Conservation (phyloP, 2,888 invertebrate genomes). For the Yponomeuta cagnagella region DNA sequence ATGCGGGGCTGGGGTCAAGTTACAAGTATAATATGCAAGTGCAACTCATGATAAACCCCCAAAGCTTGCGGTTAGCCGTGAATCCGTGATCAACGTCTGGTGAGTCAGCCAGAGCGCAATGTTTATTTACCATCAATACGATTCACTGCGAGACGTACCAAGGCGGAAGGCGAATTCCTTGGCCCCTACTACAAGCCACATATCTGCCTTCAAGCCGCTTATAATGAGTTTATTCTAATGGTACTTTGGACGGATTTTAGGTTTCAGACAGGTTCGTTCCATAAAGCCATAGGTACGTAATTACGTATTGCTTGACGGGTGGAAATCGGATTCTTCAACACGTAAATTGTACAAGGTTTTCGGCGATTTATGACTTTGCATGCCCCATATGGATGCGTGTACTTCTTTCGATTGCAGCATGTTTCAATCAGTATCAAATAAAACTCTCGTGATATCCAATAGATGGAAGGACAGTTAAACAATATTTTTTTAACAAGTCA, state of each 20-base stretch:
- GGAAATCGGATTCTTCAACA: background rate
- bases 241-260: too few species aligned
- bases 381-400: too few species aligned
- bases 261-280: too few species aligned
- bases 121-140: slow-evolving; percentile 8
- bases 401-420: too few species aligned
- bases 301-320: too few species aligned
- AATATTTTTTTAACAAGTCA: too few species aligned
- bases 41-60: background rate
- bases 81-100: background rate
- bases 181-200: background rate
- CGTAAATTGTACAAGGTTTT: background rate
- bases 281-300: too few species aligned
- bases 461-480: too few species aligned
- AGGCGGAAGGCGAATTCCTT: background rate
- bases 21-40: background rate
- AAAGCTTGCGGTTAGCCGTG: slow-evolving; percentile 5
- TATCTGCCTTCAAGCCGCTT: background rate
- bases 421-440: too few species aligned
- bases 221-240: background rate
- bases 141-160: background rate
- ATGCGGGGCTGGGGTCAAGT: too few species aligned
- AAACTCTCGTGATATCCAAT: too few species aligned
- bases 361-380: too few species aligned
- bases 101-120: background rate